Base-by-base conservation (phyloP, 2,797 vertebrate genomes). In the Phrynocephalus forsythii region DNA sequence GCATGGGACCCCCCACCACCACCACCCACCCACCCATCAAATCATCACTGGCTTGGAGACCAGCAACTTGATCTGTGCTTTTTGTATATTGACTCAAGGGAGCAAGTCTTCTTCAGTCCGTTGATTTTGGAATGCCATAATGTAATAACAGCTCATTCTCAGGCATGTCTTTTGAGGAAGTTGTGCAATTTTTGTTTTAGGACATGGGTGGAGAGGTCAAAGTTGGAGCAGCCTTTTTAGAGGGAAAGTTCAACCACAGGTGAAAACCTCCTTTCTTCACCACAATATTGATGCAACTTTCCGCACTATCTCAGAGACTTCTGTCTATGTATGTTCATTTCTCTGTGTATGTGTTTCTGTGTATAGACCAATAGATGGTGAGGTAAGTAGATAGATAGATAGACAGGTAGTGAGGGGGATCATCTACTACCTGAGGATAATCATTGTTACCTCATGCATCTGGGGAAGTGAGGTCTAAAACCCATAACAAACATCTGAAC, bases 41-140 rank as follows among this genome's bases (percentile, higher is more conserved):
- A 26, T 28, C 22, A 73, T 73, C 48, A 38, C 28, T 76, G 28
- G 52, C 60, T 50, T 82, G 71, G 44, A 67, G 82, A 87, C 79
- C n/a, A 75, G 38, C 33, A 30, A 87, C 71, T 33, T 3, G 52
- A 87, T 66, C 79, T 3, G 13, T 22, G 79, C 22, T 33, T 66
- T 63, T 81, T 66, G 38, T 75, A 24, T 26, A 73, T 66, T 81
- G 77, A 82, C 71, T 67, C n/a, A 50, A 82, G 63, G 72, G 48
- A 82, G 11, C 50, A 78, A 50, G 73, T 69, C 60, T 77, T 60
- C 9, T 60, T 30, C 33, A 9, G 30, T 60, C 81, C 15, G 63
- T 48, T 87, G 73, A 44, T 78, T 83, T 78, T 69, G 73, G 80
- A 83, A 76, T 68, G 10, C 26, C 60, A 33, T 26, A 38, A 24